Evolutionary conservation across 2,113 vertebrate genomes (phyloP).

Genomic region (Oncorhynchus kisutch): DNA sequence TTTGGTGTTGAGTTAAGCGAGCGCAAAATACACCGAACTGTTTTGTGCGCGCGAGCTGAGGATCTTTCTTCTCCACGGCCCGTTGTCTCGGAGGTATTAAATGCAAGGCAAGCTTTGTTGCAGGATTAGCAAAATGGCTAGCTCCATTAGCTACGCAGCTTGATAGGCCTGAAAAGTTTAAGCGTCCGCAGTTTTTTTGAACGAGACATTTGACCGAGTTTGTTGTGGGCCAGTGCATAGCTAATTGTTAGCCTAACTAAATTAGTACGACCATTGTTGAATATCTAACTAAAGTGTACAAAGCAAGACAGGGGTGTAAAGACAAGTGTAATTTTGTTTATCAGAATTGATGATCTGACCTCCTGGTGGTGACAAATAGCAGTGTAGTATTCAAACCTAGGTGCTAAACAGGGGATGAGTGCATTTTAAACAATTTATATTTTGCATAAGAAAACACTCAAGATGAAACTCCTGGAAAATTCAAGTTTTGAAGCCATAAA

Average conservation of each 20-base stretch:
- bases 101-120: neutral
- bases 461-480: constrained; percentile 62
- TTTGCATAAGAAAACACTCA: neutral
- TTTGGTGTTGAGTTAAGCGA: constrained; percentile 6
- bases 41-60: constrained; percentile 10
- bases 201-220: neutral
- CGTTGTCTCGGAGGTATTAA: neutral
- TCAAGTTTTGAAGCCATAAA: constrained; percentile 63
- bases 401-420: neutral
- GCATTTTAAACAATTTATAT: neutral
- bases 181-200: neutral
- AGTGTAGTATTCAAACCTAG: neutral
- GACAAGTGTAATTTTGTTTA: neutral
- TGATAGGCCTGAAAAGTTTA: neutral
- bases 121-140: neutral
- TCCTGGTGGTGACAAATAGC: neutral
- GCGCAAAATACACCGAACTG: neutral
- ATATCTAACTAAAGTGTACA: neutral
- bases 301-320: neutral
- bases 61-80: neutral
- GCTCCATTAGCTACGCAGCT: neutral
- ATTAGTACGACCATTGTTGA: neutral
- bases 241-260: neutral
- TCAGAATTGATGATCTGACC: neutral
- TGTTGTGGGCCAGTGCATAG: neutral